These are phyloP conservation scores for Ptycholaimellus sp. DNA, from an alignment of 2,888 invertebrate species.

Conservation along the genomic window DNA sequence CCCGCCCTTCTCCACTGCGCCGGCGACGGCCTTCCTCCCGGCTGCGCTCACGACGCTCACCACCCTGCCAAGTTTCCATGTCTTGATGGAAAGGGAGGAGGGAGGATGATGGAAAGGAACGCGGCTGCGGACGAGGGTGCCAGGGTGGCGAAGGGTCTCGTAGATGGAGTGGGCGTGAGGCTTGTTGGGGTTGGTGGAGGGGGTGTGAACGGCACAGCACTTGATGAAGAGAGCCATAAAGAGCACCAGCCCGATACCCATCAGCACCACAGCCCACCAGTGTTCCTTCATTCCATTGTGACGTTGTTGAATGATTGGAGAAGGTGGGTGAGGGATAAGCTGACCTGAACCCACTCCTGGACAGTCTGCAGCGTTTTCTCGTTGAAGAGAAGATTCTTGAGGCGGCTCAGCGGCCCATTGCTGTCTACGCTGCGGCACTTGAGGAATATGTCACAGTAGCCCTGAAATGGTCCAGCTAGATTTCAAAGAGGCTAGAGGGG, in stretches of 20 bases:
- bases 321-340: slow-evolving; percentile 6
- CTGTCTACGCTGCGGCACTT: slow-evolving; percentile 96
- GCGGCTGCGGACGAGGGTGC: slow-evolving; percentile 11
- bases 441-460: slow-evolving; percentile 96
- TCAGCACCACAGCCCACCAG: slow-evolving; percentile 82
- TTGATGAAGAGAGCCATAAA: slow-evolving; percentile 95
- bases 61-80: too few relatives aligned
- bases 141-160: slow-evolving; percentile 40
- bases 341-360: slow-evolving; percentile 6
- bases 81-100: too few relatives aligned
- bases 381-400: slow-evolving; percentile 81
- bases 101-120: neutral
- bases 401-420: slow-evolving; percentile 78
- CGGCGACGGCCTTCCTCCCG: too few relatives aligned
- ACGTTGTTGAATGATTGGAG: slow-evolving; percentile 19
- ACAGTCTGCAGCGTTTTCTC: slow-evolving; percentile 61
- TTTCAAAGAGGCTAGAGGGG: too few relatives aligned
- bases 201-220: slow-evolving; percentile 97
- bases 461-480: slow-evolving; percentile 28
- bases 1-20: neutral
- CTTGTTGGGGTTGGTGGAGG: slow-evolving; percentile 90
- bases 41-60: too few relatives aligned
- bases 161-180: slow-evolving; percentile 75
- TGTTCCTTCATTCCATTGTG: slow-evolving; percentile 50
- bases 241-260: slow-evolving; percentile 67